Evolutionary conservation across 2,113 vertebrate species (phyloP).

Genomic region (Daphoenositta chrysoptera): DNA sequence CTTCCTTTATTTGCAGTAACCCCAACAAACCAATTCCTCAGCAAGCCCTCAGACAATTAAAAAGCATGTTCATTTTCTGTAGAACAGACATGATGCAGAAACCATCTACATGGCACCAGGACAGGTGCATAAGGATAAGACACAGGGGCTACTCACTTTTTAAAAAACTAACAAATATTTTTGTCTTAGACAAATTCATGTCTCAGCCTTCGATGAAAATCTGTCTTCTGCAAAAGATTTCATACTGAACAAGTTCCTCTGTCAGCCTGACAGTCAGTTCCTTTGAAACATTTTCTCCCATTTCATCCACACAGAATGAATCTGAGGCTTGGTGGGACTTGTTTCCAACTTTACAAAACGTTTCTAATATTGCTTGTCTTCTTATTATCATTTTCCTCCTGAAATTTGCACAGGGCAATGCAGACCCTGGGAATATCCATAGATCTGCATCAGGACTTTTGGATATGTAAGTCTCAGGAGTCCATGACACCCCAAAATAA

Average conservation of each 20-base stretch:
- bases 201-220: not conserved
- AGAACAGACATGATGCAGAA: not conserved
- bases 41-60: not conserved
- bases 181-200: not conserved
- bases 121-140: not conserved
- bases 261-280: not conserved
- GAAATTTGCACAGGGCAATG: not conserved
- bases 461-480: not conserved
- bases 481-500: not conserved
- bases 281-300: not conserved
- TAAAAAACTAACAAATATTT: not conserved
- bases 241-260: not conserved
- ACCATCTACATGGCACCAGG: not conserved
- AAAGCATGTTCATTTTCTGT: not conserved
- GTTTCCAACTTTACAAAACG: not conserved
- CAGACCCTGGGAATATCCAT: not conserved
- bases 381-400: not conserved
- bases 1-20: slow-evolving; percentile 37
- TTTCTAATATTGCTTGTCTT: not conserved
- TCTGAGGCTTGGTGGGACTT: not conserved
- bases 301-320: not conserved
- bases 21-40: slow-evolving; percentile 1
- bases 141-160: not conserved
- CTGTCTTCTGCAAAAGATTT: not conserved
- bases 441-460: not conserved